Percentiles rank a stretch among this genome's conserved stretches.
Conservation (phyloP, 2,888 invertebrate genomes). For the Netelia melanura region DNA sequence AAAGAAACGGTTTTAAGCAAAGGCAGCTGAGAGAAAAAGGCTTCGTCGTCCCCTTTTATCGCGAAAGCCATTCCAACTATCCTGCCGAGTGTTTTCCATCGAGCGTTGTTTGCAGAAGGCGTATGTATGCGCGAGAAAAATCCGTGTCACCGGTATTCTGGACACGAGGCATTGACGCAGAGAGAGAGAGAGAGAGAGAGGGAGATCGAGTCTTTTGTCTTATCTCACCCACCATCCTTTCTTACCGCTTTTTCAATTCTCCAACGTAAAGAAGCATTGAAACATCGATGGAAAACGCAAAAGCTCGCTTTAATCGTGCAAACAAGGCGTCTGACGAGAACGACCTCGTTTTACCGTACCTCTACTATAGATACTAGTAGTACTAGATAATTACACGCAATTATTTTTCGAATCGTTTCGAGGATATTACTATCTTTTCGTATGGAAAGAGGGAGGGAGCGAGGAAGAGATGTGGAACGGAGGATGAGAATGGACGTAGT, state of each 20-base stretch:
- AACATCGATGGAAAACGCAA: no score
- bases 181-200: not conserved
- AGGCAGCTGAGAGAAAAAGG: slow-evolving; percentile 23
- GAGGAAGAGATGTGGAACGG: slow-evolving; percentile 13
- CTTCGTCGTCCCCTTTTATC: slow-evolving; percentile 10
- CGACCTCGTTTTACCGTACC: no score
- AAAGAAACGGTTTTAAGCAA: slow-evolving; percentile 55
- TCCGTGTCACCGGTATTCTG: slow-evolving; percentile 35
- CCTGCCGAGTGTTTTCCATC: slow-evolving; percentile 37
- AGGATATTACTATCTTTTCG: no score
- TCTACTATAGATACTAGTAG: no score
- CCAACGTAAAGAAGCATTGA: no score
- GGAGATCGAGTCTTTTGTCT: no score
- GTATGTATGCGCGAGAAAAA: slow-evolving; percentile 20
- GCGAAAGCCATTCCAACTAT: slow-evolving; percentile 42
- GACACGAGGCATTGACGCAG: slow-evolving; percentile 58
- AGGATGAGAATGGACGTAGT: slow-evolving; percentile 21
- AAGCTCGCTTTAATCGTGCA: no score
- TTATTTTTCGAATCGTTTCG: no score
- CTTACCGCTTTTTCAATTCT: no score
- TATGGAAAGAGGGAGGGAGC: slow-evolving; percentile 15
- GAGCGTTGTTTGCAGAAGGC: slow-evolving; percentile 27
- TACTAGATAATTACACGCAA: no score
- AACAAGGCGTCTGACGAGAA: no score
- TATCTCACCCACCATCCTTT: no score